Evolutionary conservation across 2,888 invertebrate species (phyloP).

Genomic region (Capitulum mitella): DNA sequence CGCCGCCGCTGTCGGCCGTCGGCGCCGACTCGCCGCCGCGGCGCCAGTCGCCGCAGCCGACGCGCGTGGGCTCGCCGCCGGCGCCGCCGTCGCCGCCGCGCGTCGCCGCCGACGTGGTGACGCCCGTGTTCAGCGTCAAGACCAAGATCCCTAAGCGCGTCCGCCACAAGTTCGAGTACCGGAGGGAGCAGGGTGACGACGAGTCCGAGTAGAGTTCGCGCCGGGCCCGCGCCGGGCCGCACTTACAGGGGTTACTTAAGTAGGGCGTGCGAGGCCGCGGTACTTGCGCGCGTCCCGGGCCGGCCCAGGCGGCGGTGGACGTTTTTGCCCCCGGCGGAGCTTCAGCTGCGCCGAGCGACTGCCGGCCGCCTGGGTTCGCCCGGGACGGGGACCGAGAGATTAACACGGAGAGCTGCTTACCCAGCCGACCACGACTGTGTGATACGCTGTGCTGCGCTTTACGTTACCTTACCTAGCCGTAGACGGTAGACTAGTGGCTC

Average conservation of each 20-base stretch:
- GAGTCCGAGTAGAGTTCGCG: neutral
- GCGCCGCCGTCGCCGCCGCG: neutral
- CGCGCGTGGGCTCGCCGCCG: neutral
- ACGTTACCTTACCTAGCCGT: no score
- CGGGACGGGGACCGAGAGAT: neutral
- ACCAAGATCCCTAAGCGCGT: neutral
- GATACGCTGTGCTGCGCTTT: neutral
- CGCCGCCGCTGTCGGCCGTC: neutral
- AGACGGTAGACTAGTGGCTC: no score
- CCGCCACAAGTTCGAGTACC: neutral
- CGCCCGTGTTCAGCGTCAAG: neutral
- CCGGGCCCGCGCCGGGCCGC: neutral
- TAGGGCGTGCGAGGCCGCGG: no score
- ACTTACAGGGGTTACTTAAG: no score
- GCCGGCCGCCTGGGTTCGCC: neutral
- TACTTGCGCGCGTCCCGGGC: no score
- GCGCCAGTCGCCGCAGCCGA: neutral
- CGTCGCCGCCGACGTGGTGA: neutral
- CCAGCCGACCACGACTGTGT: neutral
- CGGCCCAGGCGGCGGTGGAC: neutral
- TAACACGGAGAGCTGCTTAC: neutral
- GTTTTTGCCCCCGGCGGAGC: neutral
- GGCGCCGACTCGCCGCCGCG: neutral
- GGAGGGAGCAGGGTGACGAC: neutral
- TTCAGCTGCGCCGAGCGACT: neutral